A percentile compares a stretch with the other conserved stretches of the same genome.
phyloP scores from a whole-genome alignment of 2,797 vertebrate species.

The Momotus momota region DNA sequence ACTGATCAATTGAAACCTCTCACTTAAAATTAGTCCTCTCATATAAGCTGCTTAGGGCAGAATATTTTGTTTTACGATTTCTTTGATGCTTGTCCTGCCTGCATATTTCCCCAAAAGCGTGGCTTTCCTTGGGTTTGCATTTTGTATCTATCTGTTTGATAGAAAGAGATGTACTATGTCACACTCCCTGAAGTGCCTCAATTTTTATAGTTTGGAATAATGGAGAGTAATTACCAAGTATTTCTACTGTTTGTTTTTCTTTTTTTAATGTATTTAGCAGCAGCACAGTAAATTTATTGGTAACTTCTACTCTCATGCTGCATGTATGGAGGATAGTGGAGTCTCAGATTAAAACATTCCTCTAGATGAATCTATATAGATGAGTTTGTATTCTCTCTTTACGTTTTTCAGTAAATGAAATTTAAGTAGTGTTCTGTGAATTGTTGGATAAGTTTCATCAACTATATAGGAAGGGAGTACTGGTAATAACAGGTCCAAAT shows the following conservation, averaged over 20 bases:
- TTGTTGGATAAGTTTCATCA: background rate
- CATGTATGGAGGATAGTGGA: background rate
- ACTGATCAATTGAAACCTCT: background rate
- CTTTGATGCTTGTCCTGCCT: background rate
- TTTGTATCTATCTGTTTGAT: background rate
- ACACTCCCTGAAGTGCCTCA: background rate
- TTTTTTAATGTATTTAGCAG: background rate
- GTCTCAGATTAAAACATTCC: background rate
- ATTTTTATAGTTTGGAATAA: background rate
- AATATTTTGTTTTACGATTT: background rate
- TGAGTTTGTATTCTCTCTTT: background rate
- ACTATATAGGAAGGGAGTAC: background rate
- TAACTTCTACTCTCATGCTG: background rate
- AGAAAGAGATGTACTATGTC: background rate
- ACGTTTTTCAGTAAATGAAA: background rate
- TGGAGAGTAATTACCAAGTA: background rate
- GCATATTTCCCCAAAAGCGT: background rate
- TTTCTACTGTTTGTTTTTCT: background rate
- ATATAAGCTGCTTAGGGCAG: background rate
- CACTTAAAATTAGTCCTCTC: background rate
- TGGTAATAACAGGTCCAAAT: background rate
- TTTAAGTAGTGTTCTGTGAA: background rate
- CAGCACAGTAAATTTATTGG: background rate
- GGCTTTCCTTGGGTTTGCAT: background rate
- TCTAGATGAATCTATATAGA: accelerated